A percentile compares a stretch with the other conserved stretches of the same genome.
These are phyloP conservation scores for Phrixothrix hirtus DNA, from an alignment of 2,888 invertebrate genomes.

Conservation along the genomic window DNA sequence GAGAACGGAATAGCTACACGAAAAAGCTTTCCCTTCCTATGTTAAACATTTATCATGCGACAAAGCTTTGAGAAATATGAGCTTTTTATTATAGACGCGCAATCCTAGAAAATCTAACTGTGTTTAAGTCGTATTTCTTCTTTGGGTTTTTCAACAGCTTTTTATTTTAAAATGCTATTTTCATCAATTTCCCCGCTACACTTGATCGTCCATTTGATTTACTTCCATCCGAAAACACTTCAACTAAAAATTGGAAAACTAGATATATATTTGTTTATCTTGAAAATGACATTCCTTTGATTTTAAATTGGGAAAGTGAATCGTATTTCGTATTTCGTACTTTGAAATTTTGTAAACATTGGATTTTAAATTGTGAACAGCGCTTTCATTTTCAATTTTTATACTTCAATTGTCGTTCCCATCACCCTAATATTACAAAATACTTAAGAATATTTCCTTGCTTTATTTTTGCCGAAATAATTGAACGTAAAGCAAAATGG, in stretches of 20 bases:
- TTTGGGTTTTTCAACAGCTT: slow-evolving; percentile 1
- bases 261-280: slow-evolving; percentile 22
- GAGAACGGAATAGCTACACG: slow-evolving; percentile 27
- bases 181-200: no score
- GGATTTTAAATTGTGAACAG: slow-evolving; percentile 28
- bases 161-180: no score
- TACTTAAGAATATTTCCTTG: no score
- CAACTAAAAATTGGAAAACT: slow-evolving; percentile 9
- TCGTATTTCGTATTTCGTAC: slow-evolving; percentile 25
- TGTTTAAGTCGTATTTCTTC: slow-evolving; percentile 18
- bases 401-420: no score
- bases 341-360: slow-evolving; percentile 24
- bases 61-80: slow-evolving; percentile 28
- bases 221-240: background rate
- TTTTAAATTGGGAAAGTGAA: slow-evolving; percentile 30
- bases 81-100: slow-evolving; percentile 26
- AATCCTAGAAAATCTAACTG: slow-evolving; percentile 20
- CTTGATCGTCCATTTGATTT: no score
- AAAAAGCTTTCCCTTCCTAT: slow-evolving; percentile 32
- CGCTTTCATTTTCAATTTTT: no score
- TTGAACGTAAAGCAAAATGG: no score
- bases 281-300: slow-evolving; percentile 27
- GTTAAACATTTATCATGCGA: slow-evolving; percentile 33
- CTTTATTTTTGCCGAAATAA: no score
- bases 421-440: no score